phyloP scores from a whole-genome alignment of 2,113 vertebrate genomes.

The Coptodon rendalli region DNA sequence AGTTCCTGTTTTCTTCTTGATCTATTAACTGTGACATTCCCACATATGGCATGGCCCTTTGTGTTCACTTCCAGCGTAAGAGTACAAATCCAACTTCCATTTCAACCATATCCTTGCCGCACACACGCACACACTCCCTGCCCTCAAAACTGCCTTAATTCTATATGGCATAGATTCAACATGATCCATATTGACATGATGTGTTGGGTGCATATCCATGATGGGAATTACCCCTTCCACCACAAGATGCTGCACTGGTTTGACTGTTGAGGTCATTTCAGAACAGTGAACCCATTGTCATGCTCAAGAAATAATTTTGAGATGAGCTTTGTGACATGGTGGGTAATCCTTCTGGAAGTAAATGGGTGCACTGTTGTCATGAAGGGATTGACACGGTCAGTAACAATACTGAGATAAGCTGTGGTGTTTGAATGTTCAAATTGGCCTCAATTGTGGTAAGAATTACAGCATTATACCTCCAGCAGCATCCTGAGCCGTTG shows the following conservation, averaged over 20 bases:
- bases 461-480: background rate
- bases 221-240: background rate
- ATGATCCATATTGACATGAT: background rate
- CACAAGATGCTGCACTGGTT: background rate
- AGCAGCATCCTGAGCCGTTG: background rate
- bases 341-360: rapidly evolving
- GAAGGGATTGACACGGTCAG: background rate
- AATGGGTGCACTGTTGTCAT: background rate
- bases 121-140: rapidly evolving
- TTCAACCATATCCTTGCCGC: background rate
- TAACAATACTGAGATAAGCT: background rate
- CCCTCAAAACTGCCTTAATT: background rate
- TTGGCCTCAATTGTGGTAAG: background rate
- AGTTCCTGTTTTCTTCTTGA: background rate
- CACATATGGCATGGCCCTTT: background rate
- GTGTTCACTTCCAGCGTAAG: background rate
- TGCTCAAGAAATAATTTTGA: background rate
- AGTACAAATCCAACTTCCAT: background rate
- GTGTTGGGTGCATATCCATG: background rate
- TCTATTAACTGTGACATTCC: constrained; percentile 1
- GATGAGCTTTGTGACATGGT: background rate
- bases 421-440: background rate
- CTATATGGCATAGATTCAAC: background rate
- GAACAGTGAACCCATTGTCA: background rate
- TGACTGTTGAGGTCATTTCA: background rate